phyloP scores from a whole-genome alignment of 2,797 vertebrate genomes.

The Macropus fuliginosus region DNA sequence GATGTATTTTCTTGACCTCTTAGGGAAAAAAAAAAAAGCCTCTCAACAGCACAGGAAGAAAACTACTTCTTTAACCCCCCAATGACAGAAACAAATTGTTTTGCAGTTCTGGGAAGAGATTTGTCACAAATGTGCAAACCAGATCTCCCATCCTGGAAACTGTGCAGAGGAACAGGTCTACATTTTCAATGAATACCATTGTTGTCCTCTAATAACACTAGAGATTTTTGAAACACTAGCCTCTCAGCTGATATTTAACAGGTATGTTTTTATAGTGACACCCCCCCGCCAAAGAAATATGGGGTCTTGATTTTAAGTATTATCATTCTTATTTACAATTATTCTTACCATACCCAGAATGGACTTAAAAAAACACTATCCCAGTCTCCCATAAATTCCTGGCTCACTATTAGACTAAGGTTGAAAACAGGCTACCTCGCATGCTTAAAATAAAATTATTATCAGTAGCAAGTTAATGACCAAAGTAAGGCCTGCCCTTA shows the following conservation, averaged over 20 bases:
- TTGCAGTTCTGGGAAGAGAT: slow-evolving; percentile 71
- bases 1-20: slow-evolving; percentile 78
- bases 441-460: slow-evolving; percentile 62
- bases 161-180: slow-evolving; percentile 55
- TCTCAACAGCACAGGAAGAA: slow-evolving; percentile 78
- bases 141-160: slow-evolving; percentile 67
- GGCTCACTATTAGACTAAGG: not conserved
- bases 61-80: slow-evolving; percentile 79
- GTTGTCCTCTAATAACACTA: slow-evolving; percentile 61
- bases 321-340: slow-evolving; percentile 19
- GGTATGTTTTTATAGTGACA: slow-evolving; percentile 2
- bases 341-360: slow-evolving; percentile 9
- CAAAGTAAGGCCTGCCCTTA: not conserved
- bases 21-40: slow-evolving; percentile 43
- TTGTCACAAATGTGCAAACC: slow-evolving; percentile 82
- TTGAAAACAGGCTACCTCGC: not conserved
- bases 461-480: slow-evolving; percentile 32
- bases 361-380: slow-evolving; percentile 35
- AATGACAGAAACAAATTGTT: slow-evolving; percentile 82
- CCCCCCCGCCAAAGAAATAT: slow-evolving; percentile 19
- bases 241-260: slow-evolving; percentile 49
- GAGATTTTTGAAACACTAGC: slow-evolving; percentile 48
- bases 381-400: slow-evolving; percentile 40
- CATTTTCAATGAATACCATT: slow-evolving; percentile 67
- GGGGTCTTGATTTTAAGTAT: slow-evolving; percentile 40